Percentiles rank a stretch among this genome's conserved stretches.
phyloP scores from a whole-genome alignment of 2,888 invertebrate species.

The Epinotia bilunana region DNA sequence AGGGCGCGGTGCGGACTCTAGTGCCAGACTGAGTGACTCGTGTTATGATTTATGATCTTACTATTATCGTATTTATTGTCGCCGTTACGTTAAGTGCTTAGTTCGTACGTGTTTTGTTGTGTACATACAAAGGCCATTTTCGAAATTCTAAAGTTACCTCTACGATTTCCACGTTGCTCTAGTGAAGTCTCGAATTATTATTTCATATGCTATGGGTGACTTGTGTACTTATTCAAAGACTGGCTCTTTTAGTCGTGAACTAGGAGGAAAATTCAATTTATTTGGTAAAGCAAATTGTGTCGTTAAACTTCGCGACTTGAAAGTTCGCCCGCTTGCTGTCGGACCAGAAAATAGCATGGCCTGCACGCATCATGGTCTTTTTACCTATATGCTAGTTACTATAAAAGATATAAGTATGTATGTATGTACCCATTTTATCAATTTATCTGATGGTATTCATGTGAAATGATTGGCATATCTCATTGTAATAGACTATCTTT shows the following conservation, averaged over 20 bases:
- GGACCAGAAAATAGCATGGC: not conserved
- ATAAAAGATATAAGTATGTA: too few species aligned
- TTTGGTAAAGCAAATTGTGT: not conserved
- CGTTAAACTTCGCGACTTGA: not conserved
- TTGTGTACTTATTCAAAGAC: constrained; percentile 36
- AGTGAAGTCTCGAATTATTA: constrained; percentile 17
- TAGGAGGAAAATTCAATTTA: not conserved
- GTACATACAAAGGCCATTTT: constrained; percentile 61
- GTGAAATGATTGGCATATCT: too few species aligned
- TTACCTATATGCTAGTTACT: too few species aligned
- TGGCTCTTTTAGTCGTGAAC: constrained; percentile 1
- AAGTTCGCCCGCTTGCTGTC: not conserved
- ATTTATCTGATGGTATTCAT: too few species aligned
- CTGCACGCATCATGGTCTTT: too few species aligned
- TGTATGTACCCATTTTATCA: too few species aligned
- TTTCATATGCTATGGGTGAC: not conserved
- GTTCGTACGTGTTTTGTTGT: constrained; percentile 53
- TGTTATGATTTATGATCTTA: constrained; percentile 68
- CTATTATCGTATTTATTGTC: constrained; percentile 71
- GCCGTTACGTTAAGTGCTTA: constrained; percentile 43
- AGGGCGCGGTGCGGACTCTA: constrained; percentile 58
- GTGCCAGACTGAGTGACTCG: constrained; percentile 65
- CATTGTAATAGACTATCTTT: too few species aligned
- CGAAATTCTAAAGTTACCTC: constrained; percentile 59
- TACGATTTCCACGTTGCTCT: not conserved